These are phyloP conservation scores for Phalera bucephala DNA, from an alignment of 2,888 invertebrate species.

Conservation along the genomic window DNA sequence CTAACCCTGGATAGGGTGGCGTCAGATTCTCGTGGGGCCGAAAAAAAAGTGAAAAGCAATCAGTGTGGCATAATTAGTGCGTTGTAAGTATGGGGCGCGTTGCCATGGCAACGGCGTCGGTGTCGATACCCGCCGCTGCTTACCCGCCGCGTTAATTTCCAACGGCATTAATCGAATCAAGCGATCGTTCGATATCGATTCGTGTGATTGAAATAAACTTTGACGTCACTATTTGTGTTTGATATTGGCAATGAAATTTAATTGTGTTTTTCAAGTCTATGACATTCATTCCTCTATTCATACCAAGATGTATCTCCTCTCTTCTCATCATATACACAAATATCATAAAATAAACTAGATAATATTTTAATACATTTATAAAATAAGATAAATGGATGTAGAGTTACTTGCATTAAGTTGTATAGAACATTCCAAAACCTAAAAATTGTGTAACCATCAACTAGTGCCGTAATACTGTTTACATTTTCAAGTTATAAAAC, in stretches of 20 bases:
- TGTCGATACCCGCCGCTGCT: constrained; percentile 73
- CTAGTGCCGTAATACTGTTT: no score
- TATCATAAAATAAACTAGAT: no score
- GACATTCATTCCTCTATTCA: no score
- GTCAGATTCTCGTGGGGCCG: constrained; percentile 76
- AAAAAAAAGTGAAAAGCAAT: constrained; percentile 82
- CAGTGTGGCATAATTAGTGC: constrained; percentile 83
- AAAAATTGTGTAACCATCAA: no score
- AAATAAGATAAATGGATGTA: no score
- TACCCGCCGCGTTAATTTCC: constrained; percentile 77
- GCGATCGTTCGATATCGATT: constrained; percentile 66
- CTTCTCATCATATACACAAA: no score
- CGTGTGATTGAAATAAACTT: constrained; percentile 51
- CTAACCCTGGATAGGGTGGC: constrained; percentile 72
- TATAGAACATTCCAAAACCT: no score
- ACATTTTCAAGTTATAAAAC: no score
- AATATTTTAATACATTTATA: no score
- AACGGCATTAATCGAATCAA: constrained; percentile 79
- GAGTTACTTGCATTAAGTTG: no score
- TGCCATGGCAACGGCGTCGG: constrained; percentile 71
- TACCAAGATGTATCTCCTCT: no score
- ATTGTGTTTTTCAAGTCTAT: no score
- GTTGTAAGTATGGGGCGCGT: constrained; percentile 81
- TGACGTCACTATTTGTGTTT: constrained; percentile 34
- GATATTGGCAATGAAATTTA: constrained; percentile 2